Conservation (phyloP, 2,888 invertebrate genomes). For the Metopia argyrocephala region DNA sequence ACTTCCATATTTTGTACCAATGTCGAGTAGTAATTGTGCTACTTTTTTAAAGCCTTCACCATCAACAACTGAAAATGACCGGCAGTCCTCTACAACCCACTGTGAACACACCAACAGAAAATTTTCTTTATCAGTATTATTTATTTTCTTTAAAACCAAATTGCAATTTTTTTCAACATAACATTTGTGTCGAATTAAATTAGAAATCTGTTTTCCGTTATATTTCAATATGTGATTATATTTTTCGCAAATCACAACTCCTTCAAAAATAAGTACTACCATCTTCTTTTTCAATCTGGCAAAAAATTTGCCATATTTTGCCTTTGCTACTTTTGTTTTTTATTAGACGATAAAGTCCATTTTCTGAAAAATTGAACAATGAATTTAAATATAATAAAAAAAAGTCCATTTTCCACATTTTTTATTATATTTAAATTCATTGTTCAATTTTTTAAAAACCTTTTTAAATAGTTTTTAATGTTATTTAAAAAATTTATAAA, state of each 20-base stretch:
- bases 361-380: too few species aligned
- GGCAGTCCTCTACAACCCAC: slow-evolving; percentile 34
- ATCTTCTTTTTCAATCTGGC: slow-evolving; percentile 34
- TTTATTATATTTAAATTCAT: too few species aligned
- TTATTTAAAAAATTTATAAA: too few species aligned
- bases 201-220: slow-evolving; percentile 16
- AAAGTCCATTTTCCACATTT: too few species aligned
- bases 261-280: not conserved
- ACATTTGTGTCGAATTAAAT: slow-evolving; percentile 25
- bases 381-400: too few species aligned
- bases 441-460: too few species aligned
- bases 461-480: too few species aligned
- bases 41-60: slow-evolving; percentile 32
- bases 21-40: slow-evolving; percentile 34
- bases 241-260: slow-evolving; percentile 9
- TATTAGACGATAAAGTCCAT: slow-evolving; percentile 9
- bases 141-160: slow-evolving; percentile 32
- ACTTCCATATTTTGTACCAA: slow-evolving; percentile 40
- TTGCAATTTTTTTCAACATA: not conserved
- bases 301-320: slow-evolving; percentile 34
- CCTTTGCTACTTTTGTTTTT: slow-evolving; percentile 20
- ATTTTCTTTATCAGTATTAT: slow-evolving; percentile 32
- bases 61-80: slow-evolving; percentile 29
- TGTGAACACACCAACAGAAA: slow-evolving; percentile 37
- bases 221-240: slow-evolving; percentile 25